Conservation (phyloP, 2,888 invertebrate genomes). For the Tortrix viridana region DNA sequence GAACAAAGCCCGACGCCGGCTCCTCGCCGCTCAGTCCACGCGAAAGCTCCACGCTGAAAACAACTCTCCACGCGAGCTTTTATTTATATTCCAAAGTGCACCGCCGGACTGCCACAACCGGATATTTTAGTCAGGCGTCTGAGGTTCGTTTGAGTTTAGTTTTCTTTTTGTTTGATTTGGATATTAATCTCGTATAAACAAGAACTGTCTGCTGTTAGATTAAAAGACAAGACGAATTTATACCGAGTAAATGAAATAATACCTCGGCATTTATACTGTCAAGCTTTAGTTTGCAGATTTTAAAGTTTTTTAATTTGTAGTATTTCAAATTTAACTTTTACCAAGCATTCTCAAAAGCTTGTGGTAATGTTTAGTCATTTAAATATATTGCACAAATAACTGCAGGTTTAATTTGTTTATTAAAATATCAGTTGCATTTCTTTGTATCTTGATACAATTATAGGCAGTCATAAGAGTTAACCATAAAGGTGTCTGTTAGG, state of each 20-base stretch:
- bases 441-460: too few species aligned
- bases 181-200: not conserved
- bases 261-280: too few species aligned
- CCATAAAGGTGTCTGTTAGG: too few species aligned
- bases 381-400: too few species aligned
- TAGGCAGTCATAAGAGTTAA: too few species aligned
- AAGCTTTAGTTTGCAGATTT: too few species aligned
- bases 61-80: slow-evolving; percentile 52
- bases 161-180: not conserved
- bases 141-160: slow-evolving; percentile 24
- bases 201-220: not conserved
- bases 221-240: not conserved
- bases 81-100: slow-evolving; percentile 23
- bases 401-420: too few species aligned
- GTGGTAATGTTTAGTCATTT: too few species aligned
- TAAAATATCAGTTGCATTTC: too few species aligned
- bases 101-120: slow-evolving; percentile 16
- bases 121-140: slow-evolving; percentile 25
- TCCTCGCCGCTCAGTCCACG: slow-evolving; percentile 64
- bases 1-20: slow-evolving; percentile 67
- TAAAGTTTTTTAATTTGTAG: too few species aligned
- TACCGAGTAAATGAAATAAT: not conserved
- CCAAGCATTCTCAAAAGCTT: too few species aligned
- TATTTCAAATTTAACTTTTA: too few species aligned
- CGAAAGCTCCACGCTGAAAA: slow-evolving; percentile 67